Evolutionary conservation across 2,888 invertebrate genomes (phyloP).

Genomic region (Exocentrus adspersus): DNA sequence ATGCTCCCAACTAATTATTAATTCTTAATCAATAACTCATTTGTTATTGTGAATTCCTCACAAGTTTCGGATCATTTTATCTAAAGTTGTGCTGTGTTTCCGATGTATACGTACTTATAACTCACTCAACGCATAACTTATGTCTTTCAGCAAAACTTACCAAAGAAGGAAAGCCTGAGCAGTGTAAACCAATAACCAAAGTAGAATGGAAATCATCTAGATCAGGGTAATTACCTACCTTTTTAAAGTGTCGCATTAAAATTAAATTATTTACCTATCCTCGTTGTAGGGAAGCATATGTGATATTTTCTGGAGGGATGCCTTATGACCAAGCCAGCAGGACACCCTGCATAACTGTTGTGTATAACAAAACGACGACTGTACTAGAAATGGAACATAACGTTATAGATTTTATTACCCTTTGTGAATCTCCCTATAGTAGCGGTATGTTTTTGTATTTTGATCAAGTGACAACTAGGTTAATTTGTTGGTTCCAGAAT

Average conservation of each 20-base stretch:
- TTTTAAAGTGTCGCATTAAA: neutral
- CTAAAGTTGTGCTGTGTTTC: no score
- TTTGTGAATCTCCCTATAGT: conserved; percentile 94
- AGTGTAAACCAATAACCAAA: conserved; percentile 94
- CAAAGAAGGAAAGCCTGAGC: conserved; percentile 92
- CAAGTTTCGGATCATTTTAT: no score
- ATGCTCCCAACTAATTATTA: no score
- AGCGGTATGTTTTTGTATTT: conserved; percentile 72
- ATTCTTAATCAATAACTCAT: no score
- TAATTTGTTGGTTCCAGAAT: conserved; percentile 71
- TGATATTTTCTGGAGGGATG: conserved; percentile 97
- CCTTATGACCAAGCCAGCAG: conserved; percentile 89
- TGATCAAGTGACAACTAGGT: no score
- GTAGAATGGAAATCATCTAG: conserved; percentile 93
- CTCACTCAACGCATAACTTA: no score
- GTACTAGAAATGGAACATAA: conserved; percentile 99
- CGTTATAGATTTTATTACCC: conserved; percentile 95
- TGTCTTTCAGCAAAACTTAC: conserved; percentile 84
- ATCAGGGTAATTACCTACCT: conserved; percentile 77
- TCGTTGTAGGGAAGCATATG: conserved; percentile 81
- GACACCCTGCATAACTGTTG: conserved; percentile 94
- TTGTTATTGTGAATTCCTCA: no score
- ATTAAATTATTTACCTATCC: neutral
- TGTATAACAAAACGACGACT: conserved; percentile 95
- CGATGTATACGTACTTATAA: no score